phyloP scores from a whole-genome alignment of 2,888 invertebrate genomes.

The Ethmia dodecea region DNA sequence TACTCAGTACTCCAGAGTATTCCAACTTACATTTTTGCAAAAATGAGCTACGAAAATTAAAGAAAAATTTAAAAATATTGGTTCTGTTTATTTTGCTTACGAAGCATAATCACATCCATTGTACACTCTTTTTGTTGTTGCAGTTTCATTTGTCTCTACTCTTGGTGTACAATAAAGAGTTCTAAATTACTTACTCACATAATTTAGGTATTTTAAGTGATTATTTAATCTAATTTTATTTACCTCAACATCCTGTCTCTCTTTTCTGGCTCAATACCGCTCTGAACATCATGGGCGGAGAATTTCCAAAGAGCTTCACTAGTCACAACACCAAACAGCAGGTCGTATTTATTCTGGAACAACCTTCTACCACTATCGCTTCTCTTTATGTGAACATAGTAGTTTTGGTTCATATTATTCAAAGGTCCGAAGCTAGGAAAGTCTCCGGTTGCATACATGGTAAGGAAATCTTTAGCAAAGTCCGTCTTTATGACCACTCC shows the following conservation, averaged over 20 bases:
- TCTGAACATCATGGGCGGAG: constrained; percentile 87
- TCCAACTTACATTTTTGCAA: too few relatives aligned
- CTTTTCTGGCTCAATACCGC: constrained; percentile 92
- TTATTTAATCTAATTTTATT: too few relatives aligned
- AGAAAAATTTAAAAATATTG: too few relatives aligned
- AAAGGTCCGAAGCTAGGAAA: constrained; percentile 80
- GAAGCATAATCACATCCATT: too few relatives aligned
- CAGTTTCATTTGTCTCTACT: too few relatives aligned
- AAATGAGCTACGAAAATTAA: too few relatives aligned
- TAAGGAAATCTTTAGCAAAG: constrained; percentile 87
- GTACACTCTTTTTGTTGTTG: too few relatives aligned
- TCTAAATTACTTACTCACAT: too few relatives aligned
- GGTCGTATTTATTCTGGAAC: constrained; percentile 84
- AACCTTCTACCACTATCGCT: constrained; percentile 79
- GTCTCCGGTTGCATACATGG: constrained; percentile 82
- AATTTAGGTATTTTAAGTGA: too few relatives aligned
- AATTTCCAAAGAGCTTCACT: constrained; percentile 96
- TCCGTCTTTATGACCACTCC: constrained; percentile 95
- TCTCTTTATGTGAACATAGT: constrained; percentile 78
- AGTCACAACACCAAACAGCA: constrained; percentile 94
- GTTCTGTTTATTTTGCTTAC: too few relatives aligned
- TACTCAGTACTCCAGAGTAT: too few relatives aligned
- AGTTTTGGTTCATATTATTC: constrained; percentile 70
- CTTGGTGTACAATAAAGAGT: too few relatives aligned
- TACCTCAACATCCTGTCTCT: constrained; percentile 87